Percentiles rank a stretch among this genome's conserved stretches.
Conservation (phyloP, 2,888 invertebrate genomes). For the Drosophila rellima region DNA sequence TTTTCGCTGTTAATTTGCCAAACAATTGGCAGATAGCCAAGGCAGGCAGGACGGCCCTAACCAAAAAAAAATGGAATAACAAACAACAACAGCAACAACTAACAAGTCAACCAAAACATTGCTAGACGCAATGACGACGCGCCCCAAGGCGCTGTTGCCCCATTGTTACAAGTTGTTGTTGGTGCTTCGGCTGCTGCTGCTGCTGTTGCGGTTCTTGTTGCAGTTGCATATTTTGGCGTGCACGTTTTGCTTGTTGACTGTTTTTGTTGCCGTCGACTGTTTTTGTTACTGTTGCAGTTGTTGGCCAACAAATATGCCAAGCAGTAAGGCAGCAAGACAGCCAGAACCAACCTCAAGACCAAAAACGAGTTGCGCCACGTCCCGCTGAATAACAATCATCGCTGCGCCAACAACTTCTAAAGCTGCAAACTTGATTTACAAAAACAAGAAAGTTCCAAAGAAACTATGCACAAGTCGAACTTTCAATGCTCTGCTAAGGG, state of each 20-base stretch:
- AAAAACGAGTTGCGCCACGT: slow-evolving; percentile 76
- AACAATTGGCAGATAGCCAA: slow-evolving; percentile 80
- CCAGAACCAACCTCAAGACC: slow-evolving; percentile 55
- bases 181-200: slow-evolving; percentile 41
- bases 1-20: slow-evolving; percentile 81
- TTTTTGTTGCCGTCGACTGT: slow-evolving; percentile 44
- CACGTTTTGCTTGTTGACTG: slow-evolving; percentile 78
- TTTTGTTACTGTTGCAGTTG: slow-evolving; percentile 43
- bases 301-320: slow-evolving; percentile 77
- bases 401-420: slow-evolving; percentile 37
- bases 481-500: slow-evolving; percentile 37
- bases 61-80: slow-evolving; percentile 33
- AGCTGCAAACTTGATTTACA: slow-evolving; percentile 75
- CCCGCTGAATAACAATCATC: slow-evolving; percentile 78
- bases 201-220: slow-evolving; percentile 68
- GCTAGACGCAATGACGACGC: slow-evolving; percentile 78
- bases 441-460: slow-evolving; percentile 35
- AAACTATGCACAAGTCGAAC: slow-evolving; percentile 50
- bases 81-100: slow-evolving; percentile 34
- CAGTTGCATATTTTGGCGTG: slow-evolving; percentile 77
- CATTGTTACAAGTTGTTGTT: slow-evolving; percentile 49
- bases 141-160: slow-evolving; percentile 55
- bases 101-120: slow-evolving; percentile 72
- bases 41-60: slow-evolving; percentile 53
- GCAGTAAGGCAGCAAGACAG: slow-evolving; percentile 36